phyloP scores from a whole-genome alignment of 2,797 vertebrate genomes.

The Typhlichthys eigenmanni region DNA sequence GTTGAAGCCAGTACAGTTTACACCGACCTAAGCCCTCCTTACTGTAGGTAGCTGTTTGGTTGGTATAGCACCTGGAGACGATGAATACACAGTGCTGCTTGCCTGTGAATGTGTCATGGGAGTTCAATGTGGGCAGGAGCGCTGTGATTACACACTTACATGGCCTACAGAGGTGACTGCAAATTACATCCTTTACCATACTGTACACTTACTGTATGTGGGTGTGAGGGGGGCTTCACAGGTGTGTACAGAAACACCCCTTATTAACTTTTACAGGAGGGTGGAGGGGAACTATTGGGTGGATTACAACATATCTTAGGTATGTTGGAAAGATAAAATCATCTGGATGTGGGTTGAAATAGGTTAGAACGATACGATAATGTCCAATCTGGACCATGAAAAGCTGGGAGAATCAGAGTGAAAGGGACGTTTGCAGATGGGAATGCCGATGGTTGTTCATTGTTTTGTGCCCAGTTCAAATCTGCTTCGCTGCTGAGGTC shows the following conservation, averaged over 20 bases:
- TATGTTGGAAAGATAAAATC: slow-evolving; percentile 34
- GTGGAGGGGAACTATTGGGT: slow-evolving; percentile 33
- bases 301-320: slow-evolving; percentile 45
- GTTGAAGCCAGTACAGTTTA: slow-evolving; percentile 34
- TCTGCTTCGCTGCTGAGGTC: slow-evolving; percentile 28
- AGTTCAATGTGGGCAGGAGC: slow-evolving; percentile 58
- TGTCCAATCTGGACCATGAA: slow-evolving; percentile 18
- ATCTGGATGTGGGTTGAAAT: slow-evolving; percentile 15
- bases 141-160: slow-evolving; percentile 57
- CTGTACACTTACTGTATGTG: background rate
- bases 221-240: slow-evolving; percentile 28
- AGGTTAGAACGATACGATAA: slow-evolving; percentile 28
- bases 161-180: slow-evolving; percentile 50
- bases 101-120: slow-evolving; percentile 39
- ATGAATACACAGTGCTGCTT: slow-evolving; percentile 39
- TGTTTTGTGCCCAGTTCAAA: slow-evolving; percentile 25
- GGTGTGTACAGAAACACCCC: slow-evolving; percentile 41
- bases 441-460: slow-evolving; percentile 40
- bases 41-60: background rate
- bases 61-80: slow-evolving; percentile 14
- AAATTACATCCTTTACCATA: slow-evolving; percentile 51
- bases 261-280: slow-evolving; percentile 56
- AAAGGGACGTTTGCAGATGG: slow-evolving; percentile 16
- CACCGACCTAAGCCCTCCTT: slow-evolving; percentile 47
- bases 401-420: slow-evolving; percentile 16